Evolutionary conservation across 2,113 vertebrate species (phyloP), one percentile per base, ranked within the genome.

Genomic region (Pygoscelis antarcticus): DNA sequence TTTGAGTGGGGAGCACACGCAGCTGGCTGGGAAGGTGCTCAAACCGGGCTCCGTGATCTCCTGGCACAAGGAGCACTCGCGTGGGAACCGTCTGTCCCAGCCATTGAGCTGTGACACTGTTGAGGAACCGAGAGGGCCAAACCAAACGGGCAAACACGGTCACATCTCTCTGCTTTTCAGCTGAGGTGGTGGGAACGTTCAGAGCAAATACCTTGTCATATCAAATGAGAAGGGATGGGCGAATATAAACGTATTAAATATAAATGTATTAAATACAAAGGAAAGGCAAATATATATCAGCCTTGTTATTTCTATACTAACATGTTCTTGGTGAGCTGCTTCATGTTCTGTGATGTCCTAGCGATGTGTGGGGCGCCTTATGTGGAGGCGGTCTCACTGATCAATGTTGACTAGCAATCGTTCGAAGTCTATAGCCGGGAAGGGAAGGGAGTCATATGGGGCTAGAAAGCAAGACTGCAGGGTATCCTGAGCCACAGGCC

Each of bases 331-430:
- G 36, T 62, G 52, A 87, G 42, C 36, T 87, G 49, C 46, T 69
- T 79, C 19, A 10, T n/a, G n/a, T 55, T 77, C 34, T 91, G 26
- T 68, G 40, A 23, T 57, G 44, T 55, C 32, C 82, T 36, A 52
- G 46, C 4, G 2, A 32, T 27, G 55, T 36, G 42, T 66, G 60
- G 21, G 60, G 16, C 5, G 9, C 55, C 40, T 81, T 21, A 23
- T 2, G 13, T 18, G 10, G 49, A 76, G n/a, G 30, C 2, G 3
- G 23, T 75, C 42, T 68, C 2, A 1, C 40, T 70, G 54, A 29
- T 47, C 12, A 5, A 0, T 34, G 34, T 36, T 83, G 83, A 30
- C 44, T 16, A 55, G 40, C 3, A 3, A 12, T 52, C 0, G 0
- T 55, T 76, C 2, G 1, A 57, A 42, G 34, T 19, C 46, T 25